These are phyloP conservation scores for Corbicula japonica DNA, from an alignment of 2,888 invertebrate genomes.

Conservation along the genomic window DNA sequence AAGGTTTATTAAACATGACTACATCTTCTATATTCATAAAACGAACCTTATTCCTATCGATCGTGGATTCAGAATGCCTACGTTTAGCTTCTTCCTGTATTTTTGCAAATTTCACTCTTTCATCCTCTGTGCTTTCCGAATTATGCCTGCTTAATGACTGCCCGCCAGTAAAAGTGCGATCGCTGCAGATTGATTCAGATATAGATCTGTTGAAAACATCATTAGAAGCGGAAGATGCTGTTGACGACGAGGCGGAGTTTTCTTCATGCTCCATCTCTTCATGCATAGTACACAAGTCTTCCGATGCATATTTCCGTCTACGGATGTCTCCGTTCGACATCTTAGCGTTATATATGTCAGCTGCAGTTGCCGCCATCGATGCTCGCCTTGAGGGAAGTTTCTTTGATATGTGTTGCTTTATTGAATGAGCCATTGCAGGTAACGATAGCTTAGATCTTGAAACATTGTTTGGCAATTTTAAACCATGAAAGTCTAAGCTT, in stretches of 20 bases:
- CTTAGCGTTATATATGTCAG: constrained; percentile 37
- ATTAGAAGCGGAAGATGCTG: constrained; percentile 56
- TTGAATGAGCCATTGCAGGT: constrained; percentile 53
- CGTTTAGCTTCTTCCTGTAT: constrained; percentile 54
- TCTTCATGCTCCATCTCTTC: constrained; percentile 52
- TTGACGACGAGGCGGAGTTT: constrained; percentile 52
- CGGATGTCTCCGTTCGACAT: constrained; percentile 54
- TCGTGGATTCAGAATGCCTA: constrained; percentile 54
- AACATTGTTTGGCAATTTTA: constrained; percentile 43
- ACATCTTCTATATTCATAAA: too few relatives aligned
- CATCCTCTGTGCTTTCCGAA: constrained; percentile 42
- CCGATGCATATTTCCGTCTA: constrained; percentile 48
- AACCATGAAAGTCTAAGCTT: constrained; percentile 58
- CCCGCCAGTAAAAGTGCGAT: constrained; percentile 16
- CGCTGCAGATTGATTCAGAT: constrained; percentile 51
- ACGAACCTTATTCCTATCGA: constrained; percentile 39
- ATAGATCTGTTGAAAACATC: constrained; percentile 53
- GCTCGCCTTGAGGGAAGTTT: constrained; percentile 38
- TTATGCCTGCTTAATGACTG: constrained; percentile 24
- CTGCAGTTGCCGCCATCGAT: constrained; percentile 49
- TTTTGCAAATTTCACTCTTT: constrained; percentile 42
- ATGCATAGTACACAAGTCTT: constrained; percentile 61
- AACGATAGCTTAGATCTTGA: constrained; percentile 50
- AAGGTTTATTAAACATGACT: too few relatives aligned
- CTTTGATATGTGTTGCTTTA: constrained; percentile 62